Evolutionary conservation across 2,888 invertebrate genomes (phyloP).

Genomic region (Melinopterus prodromus): DNA sequence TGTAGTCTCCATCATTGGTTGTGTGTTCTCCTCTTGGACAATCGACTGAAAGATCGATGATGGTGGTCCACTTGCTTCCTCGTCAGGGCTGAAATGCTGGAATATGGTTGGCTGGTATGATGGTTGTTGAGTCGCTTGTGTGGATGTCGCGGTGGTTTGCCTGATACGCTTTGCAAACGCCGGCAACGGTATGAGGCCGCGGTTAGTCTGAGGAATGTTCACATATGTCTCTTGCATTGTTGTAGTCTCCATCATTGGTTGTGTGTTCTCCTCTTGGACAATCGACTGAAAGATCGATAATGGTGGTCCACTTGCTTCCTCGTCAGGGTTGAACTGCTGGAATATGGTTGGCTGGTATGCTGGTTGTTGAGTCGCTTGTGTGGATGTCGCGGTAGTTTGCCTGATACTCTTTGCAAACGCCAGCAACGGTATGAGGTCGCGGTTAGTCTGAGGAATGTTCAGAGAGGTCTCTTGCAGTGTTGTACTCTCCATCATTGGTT

Average conservation of each 20-base stretch:
- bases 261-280: not conserved
- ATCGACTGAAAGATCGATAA: not conserved
- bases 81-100: not conserved
- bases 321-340: not conserved
- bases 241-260: not conserved
- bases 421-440: not conserved
- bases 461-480: not conserved
- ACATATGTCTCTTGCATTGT: not conserved
- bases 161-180: not conserved
- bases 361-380: not conserved
- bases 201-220: not conserved
- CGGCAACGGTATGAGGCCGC: not conserved
- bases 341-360: not conserved
- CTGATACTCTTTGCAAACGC: not conserved
- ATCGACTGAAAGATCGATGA: not conserved
- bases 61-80: not conserved
- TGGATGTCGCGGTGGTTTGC: not conserved
- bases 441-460: not conserved
- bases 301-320: not conserved
- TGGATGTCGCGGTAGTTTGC: not conserved
- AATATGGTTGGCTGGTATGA: not conserved
- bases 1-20: not conserved
- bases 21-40: not conserved
- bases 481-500: not conserved
- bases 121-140: not conserved